Conservation (phyloP, 2,113 vertebrate genomes). For the Circaetus cinerascens region DNA sequence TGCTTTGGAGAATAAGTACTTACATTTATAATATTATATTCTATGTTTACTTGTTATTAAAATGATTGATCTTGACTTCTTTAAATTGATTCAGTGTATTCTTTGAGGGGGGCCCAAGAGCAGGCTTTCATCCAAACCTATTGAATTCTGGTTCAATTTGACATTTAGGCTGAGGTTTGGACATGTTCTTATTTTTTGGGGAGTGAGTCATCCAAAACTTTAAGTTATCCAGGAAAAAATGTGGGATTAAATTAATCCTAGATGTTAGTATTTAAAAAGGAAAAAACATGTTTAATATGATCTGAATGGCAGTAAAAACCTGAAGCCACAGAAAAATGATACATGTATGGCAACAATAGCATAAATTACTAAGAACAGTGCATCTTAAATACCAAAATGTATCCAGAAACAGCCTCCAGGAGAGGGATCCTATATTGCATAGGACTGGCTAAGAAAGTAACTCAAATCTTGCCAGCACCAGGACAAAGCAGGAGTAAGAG, state of each 20-base stretch:
- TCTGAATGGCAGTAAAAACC: conserved; percentile 30
- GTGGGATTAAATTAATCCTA: conserved; percentile 62
- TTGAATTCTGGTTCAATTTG: conserved; percentile 39
- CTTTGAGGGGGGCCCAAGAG: conserved; percentile 14
- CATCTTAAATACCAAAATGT: not conserved
- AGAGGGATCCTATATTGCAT: not conserved
- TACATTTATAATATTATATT: too few species aligned
- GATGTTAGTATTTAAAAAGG: conserved; percentile 46
- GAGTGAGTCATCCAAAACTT: conserved; percentile 55
- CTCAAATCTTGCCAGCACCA: not conserved
- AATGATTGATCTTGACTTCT: too few species aligned
- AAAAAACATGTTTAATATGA: conserved; percentile 31
- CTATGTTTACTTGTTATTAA: too few species aligned
- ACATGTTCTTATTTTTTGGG: conserved; percentile 25
- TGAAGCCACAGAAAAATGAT: conserved; percentile 41
- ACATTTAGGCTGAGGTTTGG: conserved; percentile 47
- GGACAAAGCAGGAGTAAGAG: not conserved
- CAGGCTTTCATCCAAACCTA: conserved; percentile 55
- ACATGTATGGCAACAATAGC: not conserved
- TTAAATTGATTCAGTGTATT: not conserved
- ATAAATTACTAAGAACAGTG: not conserved
- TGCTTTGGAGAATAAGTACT: too few species aligned
- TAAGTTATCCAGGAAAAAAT: conserved; percentile 58
- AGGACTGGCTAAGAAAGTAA: not conserved
- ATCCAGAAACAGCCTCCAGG: not conserved